These are phyloP conservation scores for Phyllopteryx taeniolatus DNA, from an alignment of 2,113 vertebrate species.

Conservation along the genomic window DNA sequence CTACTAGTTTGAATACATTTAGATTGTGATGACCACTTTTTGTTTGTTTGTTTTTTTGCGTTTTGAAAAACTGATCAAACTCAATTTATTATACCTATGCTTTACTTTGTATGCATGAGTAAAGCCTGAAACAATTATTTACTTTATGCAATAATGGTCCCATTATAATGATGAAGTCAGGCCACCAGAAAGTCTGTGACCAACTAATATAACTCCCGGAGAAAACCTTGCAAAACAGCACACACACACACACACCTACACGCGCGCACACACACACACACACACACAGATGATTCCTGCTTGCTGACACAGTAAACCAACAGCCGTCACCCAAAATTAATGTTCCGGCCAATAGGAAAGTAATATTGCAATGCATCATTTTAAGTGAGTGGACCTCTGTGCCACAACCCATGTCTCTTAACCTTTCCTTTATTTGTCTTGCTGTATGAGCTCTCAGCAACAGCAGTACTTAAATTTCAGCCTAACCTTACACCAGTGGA, in stretches of 20 bases:
- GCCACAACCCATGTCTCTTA: slow-evolving; percentile 56
- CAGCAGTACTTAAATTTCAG: slow-evolving; percentile 32
- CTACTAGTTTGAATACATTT: not conserved
- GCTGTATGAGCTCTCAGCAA: slow-evolving; percentile 60
- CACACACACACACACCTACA: not conserved
- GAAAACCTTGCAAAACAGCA: not conserved
- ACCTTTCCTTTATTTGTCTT: slow-evolving; percentile 72
- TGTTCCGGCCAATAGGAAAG: slow-evolving; percentile 62
- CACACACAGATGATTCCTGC: slow-evolving; percentile 24
- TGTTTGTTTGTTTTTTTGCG: not conserved
- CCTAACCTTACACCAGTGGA: not conserved
- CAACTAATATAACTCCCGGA: not conserved
- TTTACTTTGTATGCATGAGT: not conserved
- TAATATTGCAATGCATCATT: slow-evolving; percentile 67
- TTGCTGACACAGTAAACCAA: slow-evolving; percentile 56
- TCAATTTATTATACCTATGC: not conserved
- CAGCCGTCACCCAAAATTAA: slow-evolving; percentile 58
- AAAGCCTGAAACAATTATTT: not conserved
- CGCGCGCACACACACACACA: not conserved
- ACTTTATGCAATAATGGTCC: slow-evolving; percentile 7
- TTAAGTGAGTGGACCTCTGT: slow-evolving; percentile 67
- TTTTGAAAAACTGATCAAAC: not conserved
- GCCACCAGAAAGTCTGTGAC: slow-evolving; percentile 8
- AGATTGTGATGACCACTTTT: not conserved
- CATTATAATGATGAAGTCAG: slow-evolving; percentile 19